Evolutionary conservation across 1,140 invertebrate species (phyloP).

Genomic region (Leptestheria dahalacensis): DNA sequence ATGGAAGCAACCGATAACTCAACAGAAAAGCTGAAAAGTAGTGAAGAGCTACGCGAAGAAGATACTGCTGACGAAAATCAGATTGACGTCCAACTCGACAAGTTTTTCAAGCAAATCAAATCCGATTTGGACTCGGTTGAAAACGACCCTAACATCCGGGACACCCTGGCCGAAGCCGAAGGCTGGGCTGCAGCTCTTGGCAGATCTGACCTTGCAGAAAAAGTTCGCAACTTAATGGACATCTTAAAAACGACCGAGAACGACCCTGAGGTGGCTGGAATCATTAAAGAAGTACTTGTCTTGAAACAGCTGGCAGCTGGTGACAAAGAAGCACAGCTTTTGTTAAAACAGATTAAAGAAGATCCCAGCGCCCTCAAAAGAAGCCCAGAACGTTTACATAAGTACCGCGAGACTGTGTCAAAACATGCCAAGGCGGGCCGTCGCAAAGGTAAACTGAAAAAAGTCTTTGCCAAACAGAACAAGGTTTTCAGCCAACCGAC

Average conservation of each 20-base stretch:
- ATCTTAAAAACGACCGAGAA: constrained; percentile 13
- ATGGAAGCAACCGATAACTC: not conserved
- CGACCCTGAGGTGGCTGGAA: constrained; percentile 9
- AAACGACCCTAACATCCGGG: constrained; percentile 30
- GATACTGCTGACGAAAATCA: too few species aligned
- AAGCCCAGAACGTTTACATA: not conserved
- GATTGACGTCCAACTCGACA: not conserved
- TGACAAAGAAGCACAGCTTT: constrained; percentile 36
- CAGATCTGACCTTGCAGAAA: constrained; percentile 7
- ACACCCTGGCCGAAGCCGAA: constrained; percentile 46
- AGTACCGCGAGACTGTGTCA: not conserved
- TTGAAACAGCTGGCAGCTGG: constrained; percentile 34
- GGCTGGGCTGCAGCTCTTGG: constrained; percentile 52
- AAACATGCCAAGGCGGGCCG: not conserved
- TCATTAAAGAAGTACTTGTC: constrained; percentile 2
- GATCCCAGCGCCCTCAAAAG: constrained; percentile 12
- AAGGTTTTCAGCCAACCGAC: not conserved
- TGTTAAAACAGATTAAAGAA: constrained; percentile 29
- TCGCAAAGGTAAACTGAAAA: not conserved
- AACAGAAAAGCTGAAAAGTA: too few species aligned
- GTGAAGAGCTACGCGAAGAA: not conserved
- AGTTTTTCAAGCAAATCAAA: constrained; percentile 14
- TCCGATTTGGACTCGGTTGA: constrained; percentile 14
- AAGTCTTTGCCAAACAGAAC: not conserved
- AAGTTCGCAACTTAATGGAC: constrained; percentile 8